Base-by-base conservation (phyloP, 92 coral and sea anemone genomes). In the Zoanthus solanderi region DNA sequence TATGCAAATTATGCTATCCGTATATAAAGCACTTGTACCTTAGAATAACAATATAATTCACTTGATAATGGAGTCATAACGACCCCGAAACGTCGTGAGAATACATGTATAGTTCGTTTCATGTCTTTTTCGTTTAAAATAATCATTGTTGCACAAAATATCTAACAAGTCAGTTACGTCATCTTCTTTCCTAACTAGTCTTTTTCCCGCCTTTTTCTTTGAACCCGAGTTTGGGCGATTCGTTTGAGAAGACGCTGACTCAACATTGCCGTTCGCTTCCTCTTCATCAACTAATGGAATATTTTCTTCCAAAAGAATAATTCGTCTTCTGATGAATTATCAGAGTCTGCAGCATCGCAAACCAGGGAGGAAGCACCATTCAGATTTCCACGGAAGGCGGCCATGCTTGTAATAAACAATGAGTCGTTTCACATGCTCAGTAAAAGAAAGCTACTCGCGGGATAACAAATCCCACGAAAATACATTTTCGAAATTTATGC, bases 131-230 rank as follows among this genome's bases (percentile, higher is more conserved):
- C 23, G 23, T 83, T 75, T 34, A 80, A 61, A 80, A 72, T 80
- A 28, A 71, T 79, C 31, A 28, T 50, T 42, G 6, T 69, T 34
- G 75, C 85, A 73, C 48, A 73, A 1, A 73, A 73, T 14, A 73
- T 73, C 50, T 73, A 73, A 48, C 78, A 73, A 5, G 78, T 73
- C 50, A n/a, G 0, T 48, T 12, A 73, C 78, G 78, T 48, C 48
- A 23, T 48, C 56, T 14, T 73, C 78, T 28, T 9, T 42, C 78
- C 48, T 29, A 42, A 7, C 50, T 48, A 47, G 28, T 73, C 56
- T 73, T 73, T 6, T 73, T 61, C 68, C 68, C 32, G 7, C 68
- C 68, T 61, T 61, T 61, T 61, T 61, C 68, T 61, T 61, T 61
- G 29, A 61, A 61, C 29, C 68, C 68, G 68, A 61, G 31, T 17